Base-by-base conservation (phyloP, 2,113 vertebrate species). In the Bombycilla garrulus region DNA sequence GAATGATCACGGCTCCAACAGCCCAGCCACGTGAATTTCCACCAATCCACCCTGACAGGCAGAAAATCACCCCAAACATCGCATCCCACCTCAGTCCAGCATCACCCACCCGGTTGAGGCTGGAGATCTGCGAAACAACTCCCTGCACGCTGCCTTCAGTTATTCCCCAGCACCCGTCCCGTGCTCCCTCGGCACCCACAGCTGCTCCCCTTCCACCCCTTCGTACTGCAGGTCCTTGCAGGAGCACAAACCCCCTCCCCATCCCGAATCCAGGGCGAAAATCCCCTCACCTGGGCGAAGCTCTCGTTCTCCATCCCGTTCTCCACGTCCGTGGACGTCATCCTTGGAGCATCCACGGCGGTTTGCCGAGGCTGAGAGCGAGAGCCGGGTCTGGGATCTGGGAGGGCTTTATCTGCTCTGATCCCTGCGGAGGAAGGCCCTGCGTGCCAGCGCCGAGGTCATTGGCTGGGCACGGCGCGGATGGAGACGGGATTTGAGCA, bases 351-450 rank as follows among this genome's bases (percentile, higher is more conserved):
- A 70, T 29, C 83, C 20, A 5, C 48, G 6, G 1, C 0, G 17
- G 10, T 58, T 57, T 45, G 76, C 44, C 18, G 81, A 61, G 72
- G 16, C 18, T 16, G 40, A 25, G 66, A 22, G 11, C 5, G 33
- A 50, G 60, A 19, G 12, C 62, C 5, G 5, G 48, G 88, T n/a
- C 56, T 1, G 64, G 33, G 12, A n/a, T 24, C 50, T 7, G 33
- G 44, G 56, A 45, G 89, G 50, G 89, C 77, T 96, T 96, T 96
- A 96, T 92, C 77, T 78, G 15, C 91, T 89, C 89, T 12, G 91
- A 42, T 94, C 83, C 71, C 69, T 2, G 51, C 3, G 35, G 95
- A 84, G 86, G 89, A 73, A 84, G 95, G 64, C 47, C 54, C 72
- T 72, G 67, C 42, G 21, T 45, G 60, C 48, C 92, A 94, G 84